Percentiles rank a stretch among this genome's conserved stretches.
Conservation (phyloP, 2,888 invertebrate genomes). For the Papilio gigon region DNA sequence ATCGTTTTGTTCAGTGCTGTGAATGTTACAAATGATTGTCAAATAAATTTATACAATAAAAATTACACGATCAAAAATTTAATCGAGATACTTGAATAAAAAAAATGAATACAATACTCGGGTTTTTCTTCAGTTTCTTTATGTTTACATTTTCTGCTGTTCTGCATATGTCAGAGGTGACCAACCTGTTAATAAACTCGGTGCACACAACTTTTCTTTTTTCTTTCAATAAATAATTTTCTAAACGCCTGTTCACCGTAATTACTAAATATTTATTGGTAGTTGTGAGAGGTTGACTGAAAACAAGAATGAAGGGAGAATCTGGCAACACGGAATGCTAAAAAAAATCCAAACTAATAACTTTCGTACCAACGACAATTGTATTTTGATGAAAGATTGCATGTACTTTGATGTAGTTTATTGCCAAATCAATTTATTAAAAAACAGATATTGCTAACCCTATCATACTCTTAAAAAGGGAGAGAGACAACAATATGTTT, state of each 20-base stretch:
- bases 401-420: constrained; percentile 1
- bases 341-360: neutral
- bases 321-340: neutral
- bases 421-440: neutral
- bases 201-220: neutral
- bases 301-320: neutral
- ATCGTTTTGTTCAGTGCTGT: constrained; percentile 7
- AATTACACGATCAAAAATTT: neutral
- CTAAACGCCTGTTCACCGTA: neutral
- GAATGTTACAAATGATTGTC: neutral
- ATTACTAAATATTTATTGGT: neutral
- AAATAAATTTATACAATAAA: too few relatives aligned
- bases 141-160: too few relatives aligned
- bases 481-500: constrained; percentile 1
- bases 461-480: neutral
- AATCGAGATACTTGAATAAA: neutral
- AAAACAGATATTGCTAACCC: neutral
- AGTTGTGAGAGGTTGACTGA: neutral
- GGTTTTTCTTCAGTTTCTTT: too few relatives aligned
- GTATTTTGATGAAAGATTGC: constrained; percentile 4
- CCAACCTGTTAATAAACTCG: neutral
- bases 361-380: neutral
- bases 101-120: too few relatives aligned
- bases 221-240: neutral
- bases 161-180: too few relatives aligned